Evolutionary conservation across 2,113 vertebrate species (phyloP).

Genomic region (Tor tambroides): DNA sequence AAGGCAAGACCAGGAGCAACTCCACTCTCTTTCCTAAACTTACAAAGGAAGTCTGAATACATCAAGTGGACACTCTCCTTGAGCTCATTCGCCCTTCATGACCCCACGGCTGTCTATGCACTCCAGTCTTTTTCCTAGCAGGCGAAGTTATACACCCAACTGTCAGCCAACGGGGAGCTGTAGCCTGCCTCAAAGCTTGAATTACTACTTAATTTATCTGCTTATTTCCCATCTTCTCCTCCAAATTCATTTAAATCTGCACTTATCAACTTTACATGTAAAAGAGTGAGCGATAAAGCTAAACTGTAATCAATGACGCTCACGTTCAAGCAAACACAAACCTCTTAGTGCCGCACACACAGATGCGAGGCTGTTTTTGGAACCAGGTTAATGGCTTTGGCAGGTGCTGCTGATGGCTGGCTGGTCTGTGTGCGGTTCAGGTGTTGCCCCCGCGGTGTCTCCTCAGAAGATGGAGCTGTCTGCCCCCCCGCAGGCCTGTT

Average conservation of each 20-base stretch:
- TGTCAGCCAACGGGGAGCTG: slow-evolving; percentile 12
- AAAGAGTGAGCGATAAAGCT: slow-evolving; percentile 61
- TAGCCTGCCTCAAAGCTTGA: neutral
- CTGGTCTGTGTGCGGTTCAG: slow-evolving; percentile 22
- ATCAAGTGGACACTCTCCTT: slow-evolving; percentile 31
- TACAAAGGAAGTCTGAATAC: slow-evolving; percentile 15
- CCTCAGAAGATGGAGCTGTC: slow-evolving; percentile 21
- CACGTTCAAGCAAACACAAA: neutral
- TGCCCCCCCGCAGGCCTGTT: slow-evolving; percentile 4
- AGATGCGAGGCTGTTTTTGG: neutral
- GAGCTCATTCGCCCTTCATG: slow-evolving; percentile 2
- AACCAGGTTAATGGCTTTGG: slow-evolving; percentile 31
- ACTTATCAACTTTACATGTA: slow-evolving; percentile 48
- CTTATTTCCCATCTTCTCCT: neutral
- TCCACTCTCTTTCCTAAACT: slow-evolving; percentile 8
- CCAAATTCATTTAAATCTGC: neutral
- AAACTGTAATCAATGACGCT: neutral
- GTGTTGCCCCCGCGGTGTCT: slow-evolving; percentile 28
- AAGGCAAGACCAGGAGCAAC: slow-evolving; percentile 13
- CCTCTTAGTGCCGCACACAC: neutral
- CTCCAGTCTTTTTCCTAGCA: slow-evolving; percentile 8
- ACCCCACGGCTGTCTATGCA: neutral
- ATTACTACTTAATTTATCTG: neutral
- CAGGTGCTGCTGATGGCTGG: slow-evolving; percentile 28
- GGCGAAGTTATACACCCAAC: neutral